Percentiles rank a stretch among this genome's conserved stretches.
Conservation (phyloP, 2,888 invertebrate genomes). For the Axea sp. region DNA sequence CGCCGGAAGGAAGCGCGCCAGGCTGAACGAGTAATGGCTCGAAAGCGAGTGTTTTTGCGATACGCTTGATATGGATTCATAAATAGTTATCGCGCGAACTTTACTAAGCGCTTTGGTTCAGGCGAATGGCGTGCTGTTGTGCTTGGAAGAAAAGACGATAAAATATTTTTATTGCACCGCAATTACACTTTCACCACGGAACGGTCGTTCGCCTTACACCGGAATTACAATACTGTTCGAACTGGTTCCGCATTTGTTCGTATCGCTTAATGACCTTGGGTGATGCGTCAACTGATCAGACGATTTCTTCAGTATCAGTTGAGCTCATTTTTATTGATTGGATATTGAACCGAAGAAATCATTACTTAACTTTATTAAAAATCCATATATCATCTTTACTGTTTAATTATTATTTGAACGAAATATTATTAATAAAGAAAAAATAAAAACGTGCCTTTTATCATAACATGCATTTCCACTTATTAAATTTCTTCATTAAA, state of each 20-base stretch:
- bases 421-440: no score
- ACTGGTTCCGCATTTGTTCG: conserved; percentile 30
- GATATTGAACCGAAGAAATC: background rate
- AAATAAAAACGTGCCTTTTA: no score
- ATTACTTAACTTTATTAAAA: conserved; percentile 3
- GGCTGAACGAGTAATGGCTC: conserved; percentile 70
- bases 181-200: conserved; percentile 75
- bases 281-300: no score
- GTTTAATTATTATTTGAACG: no score
- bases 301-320: no score
- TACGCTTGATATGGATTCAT: conserved; percentile 70
- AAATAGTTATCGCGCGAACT: conserved; percentile 60
- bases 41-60: conserved; percentile 73
- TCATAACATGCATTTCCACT: conserved; percentile 15
- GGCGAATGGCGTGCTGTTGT: conserved; percentile 57
- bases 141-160: conserved; percentile 66
- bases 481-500: conserved; percentile 35
- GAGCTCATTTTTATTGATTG: no score
- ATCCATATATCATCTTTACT: no score
- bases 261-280: conserved; percentile 35
- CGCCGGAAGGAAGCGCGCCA: conserved; percentile 69
- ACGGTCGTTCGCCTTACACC: conserved; percentile 58
- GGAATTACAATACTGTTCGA: conserved; percentile 21
- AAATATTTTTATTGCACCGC: conserved; percentile 73
- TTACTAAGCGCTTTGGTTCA: conserved; percentile 37